Evolutionary conservation across 2,888 invertebrate species (phyloP), one percentile per base, ranked within the genome.

Genomic region (Caenorhabditis doughertyi): DNA sequence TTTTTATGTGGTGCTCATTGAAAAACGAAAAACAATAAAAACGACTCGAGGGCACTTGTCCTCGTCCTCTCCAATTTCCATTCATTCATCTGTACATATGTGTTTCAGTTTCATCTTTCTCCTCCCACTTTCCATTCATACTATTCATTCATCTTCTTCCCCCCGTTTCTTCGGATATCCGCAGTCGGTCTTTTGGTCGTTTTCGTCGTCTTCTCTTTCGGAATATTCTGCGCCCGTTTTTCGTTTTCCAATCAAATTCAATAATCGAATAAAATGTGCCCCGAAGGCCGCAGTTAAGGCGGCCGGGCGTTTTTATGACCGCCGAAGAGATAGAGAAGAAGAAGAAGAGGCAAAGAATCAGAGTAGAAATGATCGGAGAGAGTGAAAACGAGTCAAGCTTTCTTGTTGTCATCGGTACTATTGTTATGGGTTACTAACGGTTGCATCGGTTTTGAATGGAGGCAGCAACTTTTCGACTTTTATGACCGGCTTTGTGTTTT

Each of bases 241-340:
- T 44, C 65, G 56, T 56, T 74, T 56, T 65, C 29, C 65, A 67
- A 67, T 67, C 60, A 68, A 67, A 76, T 76, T 76, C 76, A 67
- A 76, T 76, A 76, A 76, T 76, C 76, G 67, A 76, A 76, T 67
- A 67, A 76, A 76, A 68, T 76, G 67, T 67, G 67, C 76, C 67
- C 72, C 60, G 76, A 67, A 65, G 76, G 60, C 67, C 42, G 76
- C 65, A 47, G 42, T 21, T 23, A 9, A 18, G 55, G 53, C 29
- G 56, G 55, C 32, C 25, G 56, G 51, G 49, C 32, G 49, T 65
- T 68, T 76, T 76, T 76, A 76, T 76, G 76, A 42, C 76, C 67
- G 49, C 49, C 58, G 35, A 32, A 73, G 58, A 72, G 73, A 51
- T 58, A 58, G 65, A 73, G 71, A n/a, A 32, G 11, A 55, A 8